Evolutionary conservation across 2,113 vertebrate genomes (phyloP).

Genomic region (Excalfactoria chinensis): DNA sequence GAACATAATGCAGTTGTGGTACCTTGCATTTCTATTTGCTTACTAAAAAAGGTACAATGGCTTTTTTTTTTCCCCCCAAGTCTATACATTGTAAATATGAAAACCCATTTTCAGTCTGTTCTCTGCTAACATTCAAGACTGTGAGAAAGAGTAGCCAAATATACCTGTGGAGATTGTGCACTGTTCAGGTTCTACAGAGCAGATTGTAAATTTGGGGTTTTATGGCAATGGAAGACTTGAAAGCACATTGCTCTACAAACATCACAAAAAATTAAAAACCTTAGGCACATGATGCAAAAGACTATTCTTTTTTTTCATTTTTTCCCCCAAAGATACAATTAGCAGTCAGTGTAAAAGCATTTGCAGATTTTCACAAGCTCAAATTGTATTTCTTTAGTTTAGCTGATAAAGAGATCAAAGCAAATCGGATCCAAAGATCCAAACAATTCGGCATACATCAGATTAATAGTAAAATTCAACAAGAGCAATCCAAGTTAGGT

Average conservation of each 20-base stretch:
- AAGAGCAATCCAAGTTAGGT: neutral
- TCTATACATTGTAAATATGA: neutral
- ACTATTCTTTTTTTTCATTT: neutral
- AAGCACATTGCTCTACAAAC: neutral
- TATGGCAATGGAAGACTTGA: neutral
- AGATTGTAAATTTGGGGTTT: neutral
- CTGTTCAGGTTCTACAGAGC: neutral
- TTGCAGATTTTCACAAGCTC: neutral
- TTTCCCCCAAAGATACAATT: neutral
- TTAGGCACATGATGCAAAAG: neutral
- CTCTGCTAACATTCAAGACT: neutral
- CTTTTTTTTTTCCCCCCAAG: neutral
- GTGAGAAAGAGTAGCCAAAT: neutral
- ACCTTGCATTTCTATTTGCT: neutral
- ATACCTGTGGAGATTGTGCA: neutral
- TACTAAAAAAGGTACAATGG: neutral
- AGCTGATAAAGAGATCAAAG: neutral
- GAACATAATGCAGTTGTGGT: neutral
- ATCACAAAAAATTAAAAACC: neutral
- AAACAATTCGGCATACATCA: accelerated
- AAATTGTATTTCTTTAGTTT: neutral
- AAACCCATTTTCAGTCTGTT: neutral
- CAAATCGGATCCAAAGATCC: neutral
- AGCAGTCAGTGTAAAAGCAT: neutral
- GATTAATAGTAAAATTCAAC: neutral